Evolutionary conservation across 2,113 vertebrate species (phyloP).

Genomic region (Gulo gulo): DNA sequence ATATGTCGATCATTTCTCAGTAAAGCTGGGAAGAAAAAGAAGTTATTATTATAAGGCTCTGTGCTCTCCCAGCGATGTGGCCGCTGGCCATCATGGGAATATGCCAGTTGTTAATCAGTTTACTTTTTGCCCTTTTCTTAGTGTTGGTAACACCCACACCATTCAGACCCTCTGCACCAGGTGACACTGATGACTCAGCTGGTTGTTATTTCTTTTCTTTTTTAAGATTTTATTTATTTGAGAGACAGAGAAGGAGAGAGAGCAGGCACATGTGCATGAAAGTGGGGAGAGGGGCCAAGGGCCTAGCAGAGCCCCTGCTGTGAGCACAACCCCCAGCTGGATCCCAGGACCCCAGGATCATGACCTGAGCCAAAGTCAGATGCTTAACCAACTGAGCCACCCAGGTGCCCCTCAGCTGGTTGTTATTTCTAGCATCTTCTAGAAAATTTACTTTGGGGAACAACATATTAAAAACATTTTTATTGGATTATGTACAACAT

Average conservation of each 20-base stretch:
- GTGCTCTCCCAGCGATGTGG: accelerated
- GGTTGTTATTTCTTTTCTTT: neutral
- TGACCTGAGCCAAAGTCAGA: neutral
- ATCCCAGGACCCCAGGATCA: neutral
- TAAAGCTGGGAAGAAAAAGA: neutral
- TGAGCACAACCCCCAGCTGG: neutral
- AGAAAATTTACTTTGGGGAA: neutral
- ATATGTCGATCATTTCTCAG: neutral
- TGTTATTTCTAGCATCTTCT: neutral
- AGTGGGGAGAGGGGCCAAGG: neutral
- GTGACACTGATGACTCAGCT: neutral
- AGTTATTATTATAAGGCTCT: neutral
- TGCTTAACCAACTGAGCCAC: neutral
- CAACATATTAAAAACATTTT: neutral
- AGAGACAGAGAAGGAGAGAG: neutral
- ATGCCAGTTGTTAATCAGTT: neutral
- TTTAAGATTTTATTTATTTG: neutral
- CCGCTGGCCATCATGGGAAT: accelerated
- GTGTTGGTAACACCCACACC: neutral
- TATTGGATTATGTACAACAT: neutral
- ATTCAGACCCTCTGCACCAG: neutral
- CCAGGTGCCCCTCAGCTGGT: neutral
- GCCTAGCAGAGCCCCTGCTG: neutral
- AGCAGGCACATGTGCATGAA: neutral
- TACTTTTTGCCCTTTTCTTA: neutral